A percentile compares a stretch with the other conserved stretches of the same genome.
These are phyloP conservation scores for Clarias fuscus DNA, from an alignment of 2,797 vertebrate genomes.

Conservation along the genomic window DNA sequence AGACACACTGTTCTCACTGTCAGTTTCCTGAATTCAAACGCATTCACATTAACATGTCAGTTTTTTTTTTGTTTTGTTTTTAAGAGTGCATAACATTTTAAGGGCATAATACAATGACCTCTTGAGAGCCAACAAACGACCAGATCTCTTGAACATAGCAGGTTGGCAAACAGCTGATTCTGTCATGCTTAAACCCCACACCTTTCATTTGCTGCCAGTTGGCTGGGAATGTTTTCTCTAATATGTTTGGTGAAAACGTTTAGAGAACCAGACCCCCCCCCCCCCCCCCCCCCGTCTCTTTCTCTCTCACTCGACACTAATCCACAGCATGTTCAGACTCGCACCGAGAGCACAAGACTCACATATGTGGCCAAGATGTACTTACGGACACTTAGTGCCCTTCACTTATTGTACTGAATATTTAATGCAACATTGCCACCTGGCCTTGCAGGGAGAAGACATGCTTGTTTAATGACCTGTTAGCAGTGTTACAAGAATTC, in stretches of 20 bases:
- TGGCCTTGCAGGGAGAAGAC: slow-evolving; percentile 14
- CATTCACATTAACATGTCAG: slow-evolving; percentile 31
- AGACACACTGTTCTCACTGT: slow-evolving; percentile 13
- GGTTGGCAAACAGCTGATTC: slow-evolving; percentile 55
- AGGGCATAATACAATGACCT: slow-evolving; percentile 50
- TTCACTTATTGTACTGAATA: slow-evolving; percentile 25
- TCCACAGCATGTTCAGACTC: slow-evolving; percentile 56
- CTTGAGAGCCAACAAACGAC: slow-evolving; percentile 35
- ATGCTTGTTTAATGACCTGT: slow-evolving; percentile 22
- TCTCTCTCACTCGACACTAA: slow-evolving; percentile 38
- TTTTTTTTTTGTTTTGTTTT: not conserved
- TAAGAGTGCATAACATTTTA: slow-evolving; percentile 44
- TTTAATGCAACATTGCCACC: slow-evolving; percentile 26
- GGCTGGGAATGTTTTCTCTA: slow-evolving; percentile 51
- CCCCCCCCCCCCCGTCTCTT: slow-evolving; percentile 1
- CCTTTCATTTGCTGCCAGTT: slow-evolving; percentile 54
- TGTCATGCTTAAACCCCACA: slow-evolving; percentile 53
- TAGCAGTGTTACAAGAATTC: not conserved
- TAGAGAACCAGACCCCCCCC: slow-evolving; percentile 30
- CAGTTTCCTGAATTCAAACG: slow-evolving; percentile 8
- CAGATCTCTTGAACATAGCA: slow-evolving; percentile 35
- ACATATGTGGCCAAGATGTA: slow-evolving; percentile 37
- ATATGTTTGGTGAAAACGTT: slow-evolving; percentile 41
- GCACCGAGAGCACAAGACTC: slow-evolving; percentile 38
- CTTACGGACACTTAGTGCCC: slow-evolving; percentile 3